phyloP scores from a whole-genome alignment of 2,888 invertebrate species.

The Zaprionus bogoriensis region DNA sequence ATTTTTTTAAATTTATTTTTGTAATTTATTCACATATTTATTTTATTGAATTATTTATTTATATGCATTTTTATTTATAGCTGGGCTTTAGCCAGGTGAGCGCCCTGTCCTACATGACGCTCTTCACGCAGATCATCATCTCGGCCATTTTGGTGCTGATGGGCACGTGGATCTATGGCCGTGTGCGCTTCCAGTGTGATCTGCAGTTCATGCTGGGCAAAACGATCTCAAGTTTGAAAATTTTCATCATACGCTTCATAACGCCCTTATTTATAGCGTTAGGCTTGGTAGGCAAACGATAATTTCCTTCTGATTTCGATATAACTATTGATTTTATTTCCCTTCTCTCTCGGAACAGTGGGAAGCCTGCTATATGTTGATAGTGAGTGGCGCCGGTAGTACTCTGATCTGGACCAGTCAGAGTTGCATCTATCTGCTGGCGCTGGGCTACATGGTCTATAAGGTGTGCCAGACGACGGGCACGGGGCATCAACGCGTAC shows the following conservation, averaged over 20 bases:
- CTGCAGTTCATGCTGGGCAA: constrained; percentile 89
- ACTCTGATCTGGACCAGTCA: constrained; percentile 63
- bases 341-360: constrained; percentile 19
- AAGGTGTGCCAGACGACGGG: constrained; percentile 77
- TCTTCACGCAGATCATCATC: constrained; percentile 81
- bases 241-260: constrained; percentile 77
- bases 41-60: no score
- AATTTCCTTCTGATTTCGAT: no score
- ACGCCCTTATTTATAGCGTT: constrained; percentile 78
- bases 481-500: constrained; percentile 68
- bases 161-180: constrained; percentile 92
- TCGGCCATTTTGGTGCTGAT: constrained; percentile 91
- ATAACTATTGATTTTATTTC: not conserved
- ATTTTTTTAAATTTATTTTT: no score
- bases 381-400: constrained; percentile 36
- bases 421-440: constrained; percentile 65
- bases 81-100: constrained; percentile 78
- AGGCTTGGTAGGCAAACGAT: constrained; percentile 72
- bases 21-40: no score
- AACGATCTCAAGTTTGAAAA: constrained; percentile 84
- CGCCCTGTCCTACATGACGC: constrained; percentile 68
- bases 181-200: constrained; percentile 86
- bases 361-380: constrained; percentile 30
- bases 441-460: constrained; percentile 74
- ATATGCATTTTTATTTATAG: constrained; percentile 35